Evolutionary conservation across 2,888 invertebrate species (phyloP), one percentile per base, ranked within the genome.

Genomic region (Sericinus montela): DNA sequence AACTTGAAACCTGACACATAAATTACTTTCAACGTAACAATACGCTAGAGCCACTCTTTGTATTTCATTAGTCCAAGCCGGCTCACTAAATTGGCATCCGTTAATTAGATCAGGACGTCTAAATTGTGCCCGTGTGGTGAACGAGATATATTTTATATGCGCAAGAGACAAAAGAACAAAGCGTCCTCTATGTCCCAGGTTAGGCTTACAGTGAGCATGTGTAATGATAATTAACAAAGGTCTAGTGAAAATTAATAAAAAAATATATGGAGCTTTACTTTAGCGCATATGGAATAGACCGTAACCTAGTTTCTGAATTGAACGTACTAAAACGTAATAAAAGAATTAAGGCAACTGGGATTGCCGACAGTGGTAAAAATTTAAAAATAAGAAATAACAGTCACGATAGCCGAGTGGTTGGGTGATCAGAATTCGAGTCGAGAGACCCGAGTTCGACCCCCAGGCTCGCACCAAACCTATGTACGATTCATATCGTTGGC

Each of bases 71-170:
- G 39, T 32, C 36, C 30, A 37, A 37, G 30, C 40, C 23, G 43
- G 25, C 44, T 44, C 34, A 39, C 56, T 55, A 58, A 60, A 59
- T 63, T 59, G 57, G 54, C 56, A 55, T 62, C 57, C 53, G 52
- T 58, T 63, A 60, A 59, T 63, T 61, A 56, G 54, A 56, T 49
- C 43, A 44, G 48, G 44, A 34, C 38, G 48, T 44, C 48, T 49
- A 49, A 49, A 39, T 39, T 44, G 44, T 19, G 44, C 43, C 15
- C 48, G 37, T 13, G 40, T 19, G 36, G 42, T 14, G 35, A 43
- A 15, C 42, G 25, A 48, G 48, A 44, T 40, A 49, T 49, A 49
- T 49, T 49, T 49, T 39, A 49, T 49, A 35, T 49, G 44, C 29
- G 48, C 25, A 37, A 42, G 36, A 41, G 48, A 49, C 48, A 49